Base-by-base conservation (phyloP, 2,797 vertebrate genomes). In the Graptemys geographica region DNA sequence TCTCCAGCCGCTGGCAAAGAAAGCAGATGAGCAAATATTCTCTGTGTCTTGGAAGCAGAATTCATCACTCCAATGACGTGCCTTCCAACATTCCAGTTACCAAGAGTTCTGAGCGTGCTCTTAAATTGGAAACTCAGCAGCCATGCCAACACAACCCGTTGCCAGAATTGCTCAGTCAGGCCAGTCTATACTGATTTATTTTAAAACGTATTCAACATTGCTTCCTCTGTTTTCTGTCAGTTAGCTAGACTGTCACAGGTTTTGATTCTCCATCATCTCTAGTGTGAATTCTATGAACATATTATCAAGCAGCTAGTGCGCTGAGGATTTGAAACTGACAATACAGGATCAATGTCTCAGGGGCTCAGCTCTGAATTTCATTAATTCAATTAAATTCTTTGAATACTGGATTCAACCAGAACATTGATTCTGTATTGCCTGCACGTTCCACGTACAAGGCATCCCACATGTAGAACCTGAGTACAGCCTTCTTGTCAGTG, bases 351-450 rank as follows among this genome's bases (percentile, higher is more conserved):
- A 94, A 97, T 97, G 97, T 97, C 97, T 94, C 97, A 85, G 88
- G 96, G 96, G 95, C 94, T 83, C 96, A 95, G 90, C 91, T 55
- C 92, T 96, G 97, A 97, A 98, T 98, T 97, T 98, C 97, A 98
- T 97, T 98, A 98, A 98, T 97, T 97, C 96, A 98, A 93, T 98
- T 98, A 98, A 97, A 97, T 96, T 96, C 90, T 92, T 96, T 96
- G 97, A 97, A 96, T 96, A 96, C 41, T 57, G 89, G 96, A 97
- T 97, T 95, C 91, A 92, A 62, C 93, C 94, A 97, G 97, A 97
- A 96, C 96, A 97, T 97, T 5, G 33, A 97, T 97, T 97, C 92
- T 53, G 92, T 95, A 97, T 96, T 97, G 91, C 94, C 96, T 90
- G 83, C 97, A 97, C 81, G 81, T 97, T 97, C 92, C 41, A 88